phyloP scores from a whole-genome alignment of 2,113 vertebrate genomes.

The Platanista minor region DNA sequence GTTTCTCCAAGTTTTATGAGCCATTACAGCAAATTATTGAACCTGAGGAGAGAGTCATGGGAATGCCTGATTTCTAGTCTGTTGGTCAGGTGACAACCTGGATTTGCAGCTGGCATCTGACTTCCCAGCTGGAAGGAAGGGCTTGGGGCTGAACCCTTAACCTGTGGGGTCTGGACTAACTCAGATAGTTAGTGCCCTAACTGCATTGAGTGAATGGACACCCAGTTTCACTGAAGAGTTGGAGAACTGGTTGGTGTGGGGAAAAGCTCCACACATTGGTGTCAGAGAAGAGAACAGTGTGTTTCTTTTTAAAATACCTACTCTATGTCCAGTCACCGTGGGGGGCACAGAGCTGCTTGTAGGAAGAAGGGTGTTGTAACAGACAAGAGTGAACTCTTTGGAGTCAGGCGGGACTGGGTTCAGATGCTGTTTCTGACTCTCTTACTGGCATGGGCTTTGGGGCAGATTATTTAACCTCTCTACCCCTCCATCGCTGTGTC shows the following conservation, averaged over 20 bases:
- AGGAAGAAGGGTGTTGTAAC: not conserved
- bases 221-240: not conserved
- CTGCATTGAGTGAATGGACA: not conserved
- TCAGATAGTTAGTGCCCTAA: not conserved
- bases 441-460: not conserved
- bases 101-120: not conserved
- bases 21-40: not conserved
- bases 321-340: rapidly evolving
- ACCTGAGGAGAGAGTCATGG: not conserved
- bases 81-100: not conserved
- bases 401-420: not conserved
- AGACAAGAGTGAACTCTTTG: not conserved
- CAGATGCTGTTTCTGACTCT: too few species aligned
- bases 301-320: not conserved
- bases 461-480: not conserved
- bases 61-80: not conserved
- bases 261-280: not conserved
- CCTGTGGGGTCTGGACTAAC: not conserved
- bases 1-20: not conserved
- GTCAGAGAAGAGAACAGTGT: not conserved
- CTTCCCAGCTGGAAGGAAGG: not conserved
- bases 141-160: not conserved
- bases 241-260: not conserved
- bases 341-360: too few species aligned
- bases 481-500: not conserved